A percentile compares a stretch with the other conserved stretches of the same genome.
phyloP scores from a whole-genome alignment of 2,797 vertebrate species.

The Sebastes itinus region DNA sequence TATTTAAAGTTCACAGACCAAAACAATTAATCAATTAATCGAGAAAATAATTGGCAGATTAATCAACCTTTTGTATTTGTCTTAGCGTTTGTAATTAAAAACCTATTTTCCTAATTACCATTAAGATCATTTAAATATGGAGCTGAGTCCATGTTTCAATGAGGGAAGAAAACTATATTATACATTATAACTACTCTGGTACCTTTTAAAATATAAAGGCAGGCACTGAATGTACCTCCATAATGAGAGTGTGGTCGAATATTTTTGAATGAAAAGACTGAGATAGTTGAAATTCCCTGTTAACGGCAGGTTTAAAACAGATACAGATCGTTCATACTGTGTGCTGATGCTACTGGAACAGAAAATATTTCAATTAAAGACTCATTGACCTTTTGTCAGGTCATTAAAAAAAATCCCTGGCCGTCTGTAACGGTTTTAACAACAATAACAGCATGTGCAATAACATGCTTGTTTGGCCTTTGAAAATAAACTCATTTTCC shows the following conservation, averaged over 20 bases:
- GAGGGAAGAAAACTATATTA: not conserved
- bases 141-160: not conserved
- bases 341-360: not conserved
- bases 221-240: not conserved
- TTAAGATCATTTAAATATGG: not conserved
- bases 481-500: slow-evolving; percentile 39
- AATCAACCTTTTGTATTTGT: not conserved
- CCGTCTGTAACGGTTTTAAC: slow-evolving; percentile 8
- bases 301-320: not conserved
- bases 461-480: slow-evolving; percentile 14
- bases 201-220: not conserved
- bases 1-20: not conserved
- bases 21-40: not conserved
- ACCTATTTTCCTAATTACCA: not conserved
- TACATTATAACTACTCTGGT: not conserved
- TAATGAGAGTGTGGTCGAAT: too few relatives aligned
- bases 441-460: slow-evolving; percentile 10
- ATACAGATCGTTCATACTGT: not conserved
- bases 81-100: not conserved
- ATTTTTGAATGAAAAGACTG: not conserved
- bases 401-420: slow-evolving; percentile 1
- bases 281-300: not conserved
- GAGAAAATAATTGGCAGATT: not conserved
- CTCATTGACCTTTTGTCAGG: not conserved
- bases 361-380: slow-evolving; percentile 9